Evolutionary conservation across 2,797 vertebrate species (phyloP).

Genomic region (Apogon hyalosoma): DNA sequence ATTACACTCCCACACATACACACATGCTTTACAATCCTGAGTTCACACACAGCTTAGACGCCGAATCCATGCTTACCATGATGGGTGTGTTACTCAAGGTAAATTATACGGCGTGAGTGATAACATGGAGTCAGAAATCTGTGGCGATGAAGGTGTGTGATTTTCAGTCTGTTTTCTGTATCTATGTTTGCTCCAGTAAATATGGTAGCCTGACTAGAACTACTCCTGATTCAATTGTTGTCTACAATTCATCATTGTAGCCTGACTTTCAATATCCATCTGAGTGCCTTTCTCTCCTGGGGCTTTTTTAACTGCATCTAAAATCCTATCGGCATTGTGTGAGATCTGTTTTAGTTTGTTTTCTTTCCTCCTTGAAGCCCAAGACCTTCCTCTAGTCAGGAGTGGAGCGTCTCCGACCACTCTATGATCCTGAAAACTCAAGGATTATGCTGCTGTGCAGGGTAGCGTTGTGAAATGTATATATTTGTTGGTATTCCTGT

Average conservation of each 20-base stretch:
- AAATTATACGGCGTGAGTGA: conserved; percentile 42
- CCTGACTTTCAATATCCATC: conserved; percentile 60
- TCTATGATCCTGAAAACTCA: conserved; percentile 55
- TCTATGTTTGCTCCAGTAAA: conserved; percentile 50
- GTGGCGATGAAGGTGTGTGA: conserved; percentile 21
- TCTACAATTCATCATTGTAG: conserved; percentile 58
- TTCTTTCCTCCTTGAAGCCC: conserved; percentile 35
- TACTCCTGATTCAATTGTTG: conserved; percentile 43
- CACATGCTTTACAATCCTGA: conserved; percentile 43
- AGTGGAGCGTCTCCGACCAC: conserved; percentile 54
- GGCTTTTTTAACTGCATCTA: conserved; percentile 35
- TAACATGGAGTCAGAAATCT: conserved; percentile 23
- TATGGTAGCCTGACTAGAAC: conserved; percentile 20
- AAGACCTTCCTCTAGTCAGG: conserved; percentile 54
- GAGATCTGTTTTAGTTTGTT: conserved; percentile 60
- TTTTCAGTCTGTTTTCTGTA: conserved; percentile 9
- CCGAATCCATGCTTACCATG: conserved; percentile 6
- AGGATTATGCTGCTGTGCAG: conserved; percentile 54
- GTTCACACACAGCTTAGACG: conserved; percentile 23
- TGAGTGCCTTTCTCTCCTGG: conserved; percentile 62
- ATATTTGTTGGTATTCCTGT: conserved; percentile 51
- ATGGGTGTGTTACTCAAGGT: conserved; percentile 18
- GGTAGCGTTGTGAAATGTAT: conserved; percentile 58
- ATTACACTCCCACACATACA: conserved; percentile 70
- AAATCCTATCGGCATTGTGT: conserved; percentile 49